These are phyloP conservation scores for Carollia perspicillata DNA, from an alignment of 2,113 vertebrate species.

Conservation along the genomic window DNA sequence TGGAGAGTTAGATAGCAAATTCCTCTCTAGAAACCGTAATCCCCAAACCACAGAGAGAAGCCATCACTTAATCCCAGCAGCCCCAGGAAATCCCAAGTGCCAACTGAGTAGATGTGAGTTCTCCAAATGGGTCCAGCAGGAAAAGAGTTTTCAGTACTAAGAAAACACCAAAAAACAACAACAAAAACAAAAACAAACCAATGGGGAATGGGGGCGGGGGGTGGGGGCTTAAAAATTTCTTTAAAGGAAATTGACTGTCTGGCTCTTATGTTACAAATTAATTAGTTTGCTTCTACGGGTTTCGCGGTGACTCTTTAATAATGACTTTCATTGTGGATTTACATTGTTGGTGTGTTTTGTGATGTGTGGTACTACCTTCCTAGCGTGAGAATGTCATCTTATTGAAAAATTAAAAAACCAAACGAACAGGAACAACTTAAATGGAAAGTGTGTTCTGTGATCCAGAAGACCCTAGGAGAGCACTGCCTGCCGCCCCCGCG, in stretches of 20 bases:
- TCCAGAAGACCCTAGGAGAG: not conserved
- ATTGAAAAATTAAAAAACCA: not conserved
- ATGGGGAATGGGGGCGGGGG: too few species aligned
- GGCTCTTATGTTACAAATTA: not conserved
- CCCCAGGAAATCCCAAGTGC: not conserved
- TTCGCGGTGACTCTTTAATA: not conserved
- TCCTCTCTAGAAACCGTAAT: not conserved
- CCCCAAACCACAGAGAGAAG: not conserved
- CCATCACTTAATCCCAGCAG: not conserved
- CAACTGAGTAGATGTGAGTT: not conserved
- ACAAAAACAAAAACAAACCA: not conserved
- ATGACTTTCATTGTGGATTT: not conserved
- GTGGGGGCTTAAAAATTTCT: not conserved
- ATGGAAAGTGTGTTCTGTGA: not conserved
- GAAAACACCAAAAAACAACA: not conserved
- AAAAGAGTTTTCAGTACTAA: not conserved
- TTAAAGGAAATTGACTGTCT: not conserved
- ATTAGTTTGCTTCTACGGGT: not conserved
- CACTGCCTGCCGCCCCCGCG: not conserved
- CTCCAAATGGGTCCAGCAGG: not conserved
- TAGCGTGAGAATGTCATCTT: not conserved
- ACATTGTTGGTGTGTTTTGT: not conserved
- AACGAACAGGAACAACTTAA: not conserved
- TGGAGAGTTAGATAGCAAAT: not conserved
- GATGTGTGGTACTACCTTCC: not conserved